Evolutionary conservation across 2,888 invertebrate genomes (phyloP), one percentile per base, ranked within the genome.

Genomic region (Agrochola lychnidis): DNA sequence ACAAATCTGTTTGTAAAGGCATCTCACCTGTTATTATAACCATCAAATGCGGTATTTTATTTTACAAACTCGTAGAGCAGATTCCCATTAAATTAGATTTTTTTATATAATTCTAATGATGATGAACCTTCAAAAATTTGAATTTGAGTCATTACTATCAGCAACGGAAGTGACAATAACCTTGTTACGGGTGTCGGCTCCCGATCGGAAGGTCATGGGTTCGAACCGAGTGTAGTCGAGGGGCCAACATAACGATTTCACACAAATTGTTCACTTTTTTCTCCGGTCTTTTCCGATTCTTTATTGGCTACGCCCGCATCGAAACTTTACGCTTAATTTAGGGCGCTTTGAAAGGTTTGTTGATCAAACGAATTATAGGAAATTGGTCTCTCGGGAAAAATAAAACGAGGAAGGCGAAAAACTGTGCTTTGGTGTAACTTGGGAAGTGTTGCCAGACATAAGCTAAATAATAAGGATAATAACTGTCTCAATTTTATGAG

Each of bases 131-230:
- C 66, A 75, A 72, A 70, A 79, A 45, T 36, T 51, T 61, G 51
- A 22, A 61, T 72, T 72, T 66, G 30, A 80, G 62, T 64, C 53
- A 76, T 74, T 14, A 73, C 62, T 72, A 51, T 61, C 68, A 61
- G 59, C 68, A 78, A 16, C 87, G 88, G 87, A 88, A 86, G 78
- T 79, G 71, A 81, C 83, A 80, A 75, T 85, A 85, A 81, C 88
- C 88, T 87, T 88, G 88, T 62, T 51, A 56, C 69, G 77, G 70
- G 75, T 79, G 75, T 68, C 75, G 70, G 70, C 69, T 80, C 75
- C 67, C 67, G 62, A 75, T 70, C 72, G 75, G 78, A 83, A 83
- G 83, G 83, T 83, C 83, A 72, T 63, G 66, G 51, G 78, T 85
- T 85, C 72, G 62, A 74, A 67, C 48, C 48, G 53, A 74, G 71